Evolutionary conservation across 2,113 vertebrate species (phyloP), one percentile per base, ranked within the genome.

Genomic region (Gymnorhina tibicen): DNA sequence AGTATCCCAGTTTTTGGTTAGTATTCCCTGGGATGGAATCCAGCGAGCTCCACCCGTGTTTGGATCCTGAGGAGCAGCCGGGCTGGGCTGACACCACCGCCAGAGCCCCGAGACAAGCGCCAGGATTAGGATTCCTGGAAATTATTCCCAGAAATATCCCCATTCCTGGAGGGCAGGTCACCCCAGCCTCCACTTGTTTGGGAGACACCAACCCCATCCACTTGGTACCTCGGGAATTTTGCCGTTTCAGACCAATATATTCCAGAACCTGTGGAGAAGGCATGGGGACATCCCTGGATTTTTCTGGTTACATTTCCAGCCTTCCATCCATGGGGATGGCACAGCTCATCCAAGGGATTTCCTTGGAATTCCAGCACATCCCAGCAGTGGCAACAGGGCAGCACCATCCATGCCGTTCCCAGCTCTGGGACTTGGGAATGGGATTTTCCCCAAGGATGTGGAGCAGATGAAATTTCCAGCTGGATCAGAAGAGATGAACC

Each of bases 391-490:
- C 41, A 13, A 21, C 21, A 33, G 60, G n/a, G 63, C 58, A 37
- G 39, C 66, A 14, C 28, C 11, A 0, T 66, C 78, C 15, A 0
- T 3, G 32, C 16, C 16, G 0, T 55, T 69, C 79, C 53, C 87
- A 56, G 59, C 2, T 4, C 50, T 2, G 18, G 73, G 42, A 37
- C 1, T 22, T 27, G 27, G 18, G 26, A 63, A 39, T 1, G 0
- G 42, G 41, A 17, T 26, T 94, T 70, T 63, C 5, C 90, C 64
- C 6, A 26, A 41, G 42, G 46, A 60, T 8, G 0, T 28, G 1
- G 21, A 84, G 58, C 23, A 63, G 49, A 26, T 33, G 4, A 1
- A 2, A 67, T 13, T 86, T 19, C 9, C 0, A 6, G 30, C 58
- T 39, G 35, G 81, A 32, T 27, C 42, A 44, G 81, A 56, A 49